A percentile compares a stretch with the other conserved stretches of the same genome.
Evolutionary conservation across 2,113 vertebrate species (phyloP).

Genomic region (Ailuropoda melanoleuca): DNA sequence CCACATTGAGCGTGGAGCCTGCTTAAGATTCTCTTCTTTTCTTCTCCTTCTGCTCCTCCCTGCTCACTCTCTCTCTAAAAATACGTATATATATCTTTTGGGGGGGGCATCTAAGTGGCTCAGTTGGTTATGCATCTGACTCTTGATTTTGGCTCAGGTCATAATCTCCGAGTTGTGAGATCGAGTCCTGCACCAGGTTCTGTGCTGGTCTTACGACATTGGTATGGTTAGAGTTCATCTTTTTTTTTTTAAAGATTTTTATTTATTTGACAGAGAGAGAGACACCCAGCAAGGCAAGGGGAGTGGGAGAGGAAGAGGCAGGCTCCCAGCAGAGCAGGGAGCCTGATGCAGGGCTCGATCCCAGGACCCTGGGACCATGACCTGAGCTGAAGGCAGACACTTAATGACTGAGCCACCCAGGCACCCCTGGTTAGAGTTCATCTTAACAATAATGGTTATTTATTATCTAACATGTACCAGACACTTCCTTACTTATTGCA

Average conservation of each 20-base stretch:
- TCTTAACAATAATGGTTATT: background rate
- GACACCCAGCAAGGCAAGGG: too few relatives aligned
- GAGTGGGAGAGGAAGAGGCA: too few relatives aligned
- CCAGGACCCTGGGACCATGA: too few relatives aligned
- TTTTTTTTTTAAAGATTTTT: background rate
- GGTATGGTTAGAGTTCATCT: background rate
- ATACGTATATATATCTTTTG: background rate
- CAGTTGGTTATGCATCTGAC: background rate
- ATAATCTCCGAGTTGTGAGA: background rate
- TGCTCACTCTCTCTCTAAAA: background rate
- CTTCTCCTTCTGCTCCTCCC: background rate
- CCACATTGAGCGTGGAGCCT: background rate
- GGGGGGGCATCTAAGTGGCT: background rate
- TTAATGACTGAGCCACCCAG: too few relatives aligned
- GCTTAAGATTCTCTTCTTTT: background rate
- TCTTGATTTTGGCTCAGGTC: background rate
- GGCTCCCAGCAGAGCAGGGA: too few relatives aligned
- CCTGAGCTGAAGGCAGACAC: too few relatives aligned
- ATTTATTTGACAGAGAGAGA: too few relatives aligned
- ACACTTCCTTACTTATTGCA: background rate
- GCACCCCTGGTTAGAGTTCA: background rate
- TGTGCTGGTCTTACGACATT: background rate
- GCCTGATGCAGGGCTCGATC: too few relatives aligned
- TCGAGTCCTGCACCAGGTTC: background rate
- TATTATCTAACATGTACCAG: background rate